Evolutionary conservation across 2,888 invertebrate genomes (phyloP), one percentile per base, ranked within the genome.

Genomic region (Xanthia togata): DNA sequence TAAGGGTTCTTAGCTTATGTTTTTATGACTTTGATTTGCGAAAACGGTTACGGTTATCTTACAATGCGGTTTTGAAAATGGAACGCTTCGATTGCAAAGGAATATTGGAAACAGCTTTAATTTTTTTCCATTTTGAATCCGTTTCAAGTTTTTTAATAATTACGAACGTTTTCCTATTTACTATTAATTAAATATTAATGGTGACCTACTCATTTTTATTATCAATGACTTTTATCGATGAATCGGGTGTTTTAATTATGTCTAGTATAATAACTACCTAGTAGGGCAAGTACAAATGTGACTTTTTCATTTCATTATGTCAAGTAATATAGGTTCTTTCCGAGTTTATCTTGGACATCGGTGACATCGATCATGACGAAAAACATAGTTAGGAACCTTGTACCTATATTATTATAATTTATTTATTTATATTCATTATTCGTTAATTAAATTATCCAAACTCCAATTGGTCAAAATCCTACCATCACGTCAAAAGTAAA

Each of bases 21-120:
- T 74, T 78, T 72, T 72, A 70, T 78, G 69, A 55, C n/a, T 3
- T 69, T 67, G 31, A 71, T 69, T 81, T 50, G 68, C 44, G 50
- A 62, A 81, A 76, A 76, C 14, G 20, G 47, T 38, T 57, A 41
- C 44, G 72, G 31, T 47, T 55, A 38, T 20, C 20, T n/a, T 55
- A 31, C n/a, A 50, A 26, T 31, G 20, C 8, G 23, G 9, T 65
- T 65, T 71, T 70, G 26, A 59, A 71, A 72, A 63, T 80, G 1
- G 84, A 68, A 81, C 31, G 14, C 14, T 60, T 0, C 5, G 14
- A 50, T 35, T 41, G 26, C 9, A 41, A 20, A 47, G 9, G 14
- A 55, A 50, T 79, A 50, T 62, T 50, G 20, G 20, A 20, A 50
- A 50, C 2, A 50, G 50, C 20, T 50, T 44, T 44, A 0, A 41